Base-by-base conservation (phyloP, 1,140 invertebrate species). In the Chrysoperla carnea region DNA sequence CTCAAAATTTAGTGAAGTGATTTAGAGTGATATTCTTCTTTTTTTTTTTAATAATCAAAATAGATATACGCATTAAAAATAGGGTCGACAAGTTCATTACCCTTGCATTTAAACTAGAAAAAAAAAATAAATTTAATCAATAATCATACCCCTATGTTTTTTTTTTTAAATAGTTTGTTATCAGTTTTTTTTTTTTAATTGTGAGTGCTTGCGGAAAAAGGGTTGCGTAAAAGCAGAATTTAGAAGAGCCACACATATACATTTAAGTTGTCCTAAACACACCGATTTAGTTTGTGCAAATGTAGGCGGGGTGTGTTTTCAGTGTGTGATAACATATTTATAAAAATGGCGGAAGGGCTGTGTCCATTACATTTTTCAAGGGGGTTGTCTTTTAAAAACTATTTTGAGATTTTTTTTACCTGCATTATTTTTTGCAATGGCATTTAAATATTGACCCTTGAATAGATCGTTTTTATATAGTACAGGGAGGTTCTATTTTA, bases 261-360 rank as follows among this genome's bases (percentile, higher is more conserved):
- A 35, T 29, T 6, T 6, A 35, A 8, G 29, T 2, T 36, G 41
- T 42, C 17, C 35, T 28, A 17, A 31, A 33, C 13, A 37, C 12
- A 8, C 13, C 13, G 42, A 11, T 12, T 33, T 35, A 6, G 17
- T 40, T 23, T 17, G 41, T 48, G 44, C 48, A 45, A 42, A 36
- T 47, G 53, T 55, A 57, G 53, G 55, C 55, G 53, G 55, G 53
- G 53, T 55, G 53, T 49, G n/a, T 23, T 23, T 5, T 3, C 45
- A 40, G 39, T 42, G 23, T 40, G 29, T 36, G 27, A 11, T 11
- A 44, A 39, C 45, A 39, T 40, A 43, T 46, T 45, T 39, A 48
- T 50, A 56, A 56, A 55, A 38, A 56, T 56, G 54, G 54, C 54
- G 54, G 46, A 52, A 41, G 52, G 50, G 50, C 49, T 50, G 49